phyloP scores from a whole-genome alignment of 2,888 invertebrate genomes.

The Pristionchus exspectatus region DNA sequence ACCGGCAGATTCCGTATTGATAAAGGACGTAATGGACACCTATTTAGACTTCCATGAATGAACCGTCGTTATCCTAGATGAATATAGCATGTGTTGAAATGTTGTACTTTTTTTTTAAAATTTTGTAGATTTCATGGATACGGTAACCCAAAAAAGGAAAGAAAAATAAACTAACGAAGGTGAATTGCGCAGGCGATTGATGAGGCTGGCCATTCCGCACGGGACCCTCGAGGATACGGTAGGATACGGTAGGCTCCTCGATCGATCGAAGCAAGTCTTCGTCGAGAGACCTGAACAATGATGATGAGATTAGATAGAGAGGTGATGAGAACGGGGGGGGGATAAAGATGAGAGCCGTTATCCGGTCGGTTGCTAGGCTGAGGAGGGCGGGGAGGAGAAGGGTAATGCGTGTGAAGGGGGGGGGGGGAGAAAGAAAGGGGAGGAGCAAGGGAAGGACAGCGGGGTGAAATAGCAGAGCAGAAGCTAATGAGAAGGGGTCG shows the following conservation, averaged over 20 bases:
- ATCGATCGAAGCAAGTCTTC: background rate
- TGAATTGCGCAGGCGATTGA: background rate
- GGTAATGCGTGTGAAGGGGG: background rate
- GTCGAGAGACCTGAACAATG: background rate
- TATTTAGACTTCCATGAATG: too few relatives aligned
- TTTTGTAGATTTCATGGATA: too few relatives aligned
- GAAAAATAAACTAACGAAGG: background rate
- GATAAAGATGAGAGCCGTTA: background rate
- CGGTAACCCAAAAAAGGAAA: background rate
- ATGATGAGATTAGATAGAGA: background rate
- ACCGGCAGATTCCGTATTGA: too few relatives aligned
- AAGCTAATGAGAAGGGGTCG: background rate
- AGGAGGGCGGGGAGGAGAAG: background rate
- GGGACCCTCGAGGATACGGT: background rate
- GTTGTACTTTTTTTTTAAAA: too few relatives aligned
- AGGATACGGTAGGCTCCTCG: background rate
- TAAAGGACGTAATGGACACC: too few relatives aligned
- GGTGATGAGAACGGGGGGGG: background rate
- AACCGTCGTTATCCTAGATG: too few relatives aligned
- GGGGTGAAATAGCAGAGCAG: background rate
- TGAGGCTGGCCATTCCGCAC: conserved; percentile 4
- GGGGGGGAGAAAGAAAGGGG: background rate
- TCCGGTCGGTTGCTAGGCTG: background rate
- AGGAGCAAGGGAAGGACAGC: background rate
- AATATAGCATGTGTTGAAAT: too few relatives aligned